A percentile compares a stretch with the other conserved stretches of the same genome.
Evolutionary conservation across 2,888 invertebrate species (phyloP).

Genomic region (Acanthosoma haemorrhoidale): DNA sequence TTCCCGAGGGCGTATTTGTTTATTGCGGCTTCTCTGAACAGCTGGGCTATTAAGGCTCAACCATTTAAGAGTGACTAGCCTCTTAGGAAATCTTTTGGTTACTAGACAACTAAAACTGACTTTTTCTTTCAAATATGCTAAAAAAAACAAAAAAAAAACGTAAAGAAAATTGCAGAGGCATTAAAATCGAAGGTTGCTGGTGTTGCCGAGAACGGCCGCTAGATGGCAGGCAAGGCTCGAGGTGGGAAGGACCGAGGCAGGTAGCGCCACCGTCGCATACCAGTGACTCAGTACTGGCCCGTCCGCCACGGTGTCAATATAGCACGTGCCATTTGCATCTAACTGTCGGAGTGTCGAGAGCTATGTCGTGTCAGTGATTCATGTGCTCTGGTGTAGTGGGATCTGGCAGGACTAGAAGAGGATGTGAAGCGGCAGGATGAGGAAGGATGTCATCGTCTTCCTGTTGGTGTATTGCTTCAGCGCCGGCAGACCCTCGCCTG

Average conservation of each 20-base stretch:
- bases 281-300: conserved; percentile 2
- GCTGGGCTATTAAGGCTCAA: too few species aligned
- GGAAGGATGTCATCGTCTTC: not conserved
- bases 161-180: too few species aligned
- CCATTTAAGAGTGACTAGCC: too few species aligned
- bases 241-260: not conserved
- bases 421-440: not conserved
- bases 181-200: not conserved
- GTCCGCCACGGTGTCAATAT: not conserved
- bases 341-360: conserved; percentile 1
- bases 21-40: too few species aligned
- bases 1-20: too few species aligned
- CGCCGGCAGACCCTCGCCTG: not conserved
- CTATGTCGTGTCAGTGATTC: not conserved
- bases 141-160: too few species aligned
- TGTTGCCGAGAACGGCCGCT: not conserved
- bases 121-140: too few species aligned
- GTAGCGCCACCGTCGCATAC: not conserved
- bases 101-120: too few species aligned
- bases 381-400: not conserved
- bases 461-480: not conserved
- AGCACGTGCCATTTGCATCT: not conserved
- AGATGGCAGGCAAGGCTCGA: not conserved
- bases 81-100: too few species aligned
- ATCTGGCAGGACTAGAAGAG: not conserved